Evolutionary conservation across 2,888 invertebrate genomes (phyloP), one percentile per base, ranked within the genome.

Genomic region (Phyllotreta striolata): DNA sequence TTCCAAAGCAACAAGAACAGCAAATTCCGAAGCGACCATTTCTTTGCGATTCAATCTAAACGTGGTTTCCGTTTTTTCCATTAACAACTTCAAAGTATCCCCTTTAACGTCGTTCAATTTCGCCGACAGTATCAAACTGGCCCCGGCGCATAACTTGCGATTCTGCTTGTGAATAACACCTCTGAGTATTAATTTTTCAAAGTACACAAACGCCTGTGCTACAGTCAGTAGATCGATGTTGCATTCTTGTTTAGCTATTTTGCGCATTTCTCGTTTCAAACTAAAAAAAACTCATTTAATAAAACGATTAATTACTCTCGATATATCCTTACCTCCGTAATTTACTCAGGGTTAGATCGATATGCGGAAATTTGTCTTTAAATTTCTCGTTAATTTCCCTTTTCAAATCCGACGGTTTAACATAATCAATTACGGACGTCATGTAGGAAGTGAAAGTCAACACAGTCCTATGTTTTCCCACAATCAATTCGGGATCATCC

Each of bases 51-150:
- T 94, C 71, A 98, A 82, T 58, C 97, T 89, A 81, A 98, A 96
- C 13, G 91, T 90, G 71, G 88, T 92, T 84, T 97, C 97, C 47
- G 92, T 93, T 84, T 93, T 92, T 92, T 98, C 96, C 67, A 98
- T 91, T 43, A 98, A 85, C 55, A 89, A 87, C 78, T 92, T 92
- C 66, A 98, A 84, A 62, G 89, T 85, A 70, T 93, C 91, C 49
- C 97, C 97, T 83, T 96, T 98, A 47, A 96, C 92, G 79, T 99
- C 98, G 80, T 98, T 98, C 75, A 99, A 86, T 84, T 99, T 99
- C 41, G 98, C 96, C 40, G 98, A 94, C 9, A 99, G 84, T 64
- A 98, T 83, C 60, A 99, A 85, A 80, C 97, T 96, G 9, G 97
- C 96, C 43, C 96, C 98, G 10, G 98, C 97, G 79, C 96, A 96